These are phyloP conservation scores for Acanthosepion esculentum DNA, from an alignment of 2,888 invertebrate species.

Conservation along the genomic window DNA sequence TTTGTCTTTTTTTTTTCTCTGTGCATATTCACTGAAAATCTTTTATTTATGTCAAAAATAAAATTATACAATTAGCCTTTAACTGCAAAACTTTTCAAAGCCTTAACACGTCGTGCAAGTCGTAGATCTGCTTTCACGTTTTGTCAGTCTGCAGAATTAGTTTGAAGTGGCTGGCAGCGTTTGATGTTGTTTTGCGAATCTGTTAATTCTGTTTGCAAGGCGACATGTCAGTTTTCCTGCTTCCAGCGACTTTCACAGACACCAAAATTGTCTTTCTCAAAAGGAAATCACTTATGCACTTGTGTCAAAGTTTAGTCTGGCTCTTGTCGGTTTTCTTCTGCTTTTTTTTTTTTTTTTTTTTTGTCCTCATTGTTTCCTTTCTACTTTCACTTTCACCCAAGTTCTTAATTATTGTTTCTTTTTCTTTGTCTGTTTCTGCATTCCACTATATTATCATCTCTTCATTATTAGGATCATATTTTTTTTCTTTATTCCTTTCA, in stretches of 20 bases:
- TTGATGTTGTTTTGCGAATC: constrained; percentile 8
- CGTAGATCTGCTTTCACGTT: neutral
- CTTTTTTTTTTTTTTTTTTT: neutral
- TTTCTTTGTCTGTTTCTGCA: too few species aligned
- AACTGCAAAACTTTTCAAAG: constrained; percentile 17
- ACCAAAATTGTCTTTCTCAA: neutral
- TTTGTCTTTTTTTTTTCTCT: neutral
- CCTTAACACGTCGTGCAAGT: neutral
- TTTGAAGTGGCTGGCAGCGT: neutral
- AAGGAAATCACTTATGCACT: constrained; percentile 9
- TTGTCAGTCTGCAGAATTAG: neutral
- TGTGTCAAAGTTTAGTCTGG: neutral
- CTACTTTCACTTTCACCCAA: neutral
- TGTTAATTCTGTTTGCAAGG: neutral
- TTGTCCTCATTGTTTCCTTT: neutral
- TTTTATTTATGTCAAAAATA: neutral
- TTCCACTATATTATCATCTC: too few species aligned
- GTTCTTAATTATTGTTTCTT: neutral
- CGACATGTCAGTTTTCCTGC: constrained; percentile 11
- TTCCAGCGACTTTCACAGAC: neutral
- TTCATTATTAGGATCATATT: too few species aligned
- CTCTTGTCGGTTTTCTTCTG: neutral
- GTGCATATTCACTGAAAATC: neutral
- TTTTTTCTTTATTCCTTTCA: too few species aligned
- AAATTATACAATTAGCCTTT: neutral